phyloP scores from a whole-genome alignment of 2,797 vertebrate species.

The Pangasius djambal region DNA sequence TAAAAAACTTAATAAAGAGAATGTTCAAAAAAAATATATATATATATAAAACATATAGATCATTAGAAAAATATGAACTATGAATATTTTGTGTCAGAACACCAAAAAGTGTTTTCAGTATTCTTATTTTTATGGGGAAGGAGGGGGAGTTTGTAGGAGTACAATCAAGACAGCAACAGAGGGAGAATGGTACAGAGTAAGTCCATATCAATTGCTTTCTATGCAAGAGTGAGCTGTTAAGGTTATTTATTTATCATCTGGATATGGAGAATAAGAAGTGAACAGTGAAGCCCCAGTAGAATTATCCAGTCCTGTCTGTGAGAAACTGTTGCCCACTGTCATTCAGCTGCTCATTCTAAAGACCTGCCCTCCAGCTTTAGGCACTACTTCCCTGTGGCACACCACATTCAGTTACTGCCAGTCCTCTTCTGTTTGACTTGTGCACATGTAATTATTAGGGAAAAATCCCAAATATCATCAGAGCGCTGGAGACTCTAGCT shows the following conservation, averaged over 20 bases:
- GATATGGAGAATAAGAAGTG: conserved; percentile 72
- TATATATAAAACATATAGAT: neutral
- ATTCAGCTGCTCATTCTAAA: conserved; percentile 49
- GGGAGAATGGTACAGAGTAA: conserved; percentile 5
- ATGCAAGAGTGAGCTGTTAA: conserved; percentile 61
- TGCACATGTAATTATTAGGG: conserved; percentile 6
- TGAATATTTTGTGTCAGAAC: neutral
- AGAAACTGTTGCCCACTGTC: conserved; percentile 36
- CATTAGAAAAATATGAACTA: conserved; percentile 18
- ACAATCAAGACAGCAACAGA: neutral
- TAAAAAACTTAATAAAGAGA: no score
- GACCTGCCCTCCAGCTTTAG: neutral
- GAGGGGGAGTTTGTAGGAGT: neutral
- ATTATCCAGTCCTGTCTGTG: conserved; percentile 41
- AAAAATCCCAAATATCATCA: conserved; percentile 23
- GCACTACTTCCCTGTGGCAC: no score
- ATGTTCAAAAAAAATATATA: no score
- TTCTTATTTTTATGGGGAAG: neutral
- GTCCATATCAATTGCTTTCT: conserved; percentile 36
- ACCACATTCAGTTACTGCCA: neutral
- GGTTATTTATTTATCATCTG: conserved; percentile 77
- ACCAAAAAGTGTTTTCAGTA: neutral
- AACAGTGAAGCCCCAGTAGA: conserved; percentile 65
- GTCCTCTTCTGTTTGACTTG: conserved; percentile 11
- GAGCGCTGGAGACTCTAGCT: neutral